Percentiles rank a stretch among this genome's conserved stretches.
These are phyloP conservation scores for Psophia crepitans DNA, from an alignment of 2,113 vertebrate species.

Conservation along the genomic window DNA sequence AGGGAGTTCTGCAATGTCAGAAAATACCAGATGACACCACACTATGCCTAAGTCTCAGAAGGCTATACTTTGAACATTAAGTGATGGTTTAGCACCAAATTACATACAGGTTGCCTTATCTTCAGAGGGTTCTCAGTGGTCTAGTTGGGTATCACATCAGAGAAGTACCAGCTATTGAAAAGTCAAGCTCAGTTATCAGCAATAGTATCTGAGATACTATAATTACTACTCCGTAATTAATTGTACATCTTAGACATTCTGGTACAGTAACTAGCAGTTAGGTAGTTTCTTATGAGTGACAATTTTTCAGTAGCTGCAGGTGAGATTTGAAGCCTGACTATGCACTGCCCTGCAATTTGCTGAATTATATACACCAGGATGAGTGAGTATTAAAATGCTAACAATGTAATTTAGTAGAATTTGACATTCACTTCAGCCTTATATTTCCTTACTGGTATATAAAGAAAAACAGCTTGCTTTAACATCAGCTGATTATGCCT, in stretches of 20 bases:
- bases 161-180: neutral
- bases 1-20: neutral
- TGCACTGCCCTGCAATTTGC: neutral
- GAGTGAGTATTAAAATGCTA: neutral
- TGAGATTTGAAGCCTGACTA: neutral
- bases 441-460: neutral
- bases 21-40: neutral
- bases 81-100: neutral
- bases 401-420: neutral
- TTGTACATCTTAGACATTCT: neutral
- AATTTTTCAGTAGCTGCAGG: neutral
- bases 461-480: neutral
- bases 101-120: neutral
- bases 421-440: neutral
- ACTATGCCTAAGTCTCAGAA: neutral
- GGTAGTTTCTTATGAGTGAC: neutral
- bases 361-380: neutral
- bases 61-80: neutral
- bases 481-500: neutral
- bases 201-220: neutral
- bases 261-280: neutral
- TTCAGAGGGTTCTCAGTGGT: neutral
- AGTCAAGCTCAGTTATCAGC: neutral
- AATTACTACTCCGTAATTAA: neutral
- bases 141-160: neutral